Percentiles rank a stretch among this genome's conserved stretches.
Conservation (phyloP, 1,140 invertebrate genomes). For the Acromyrmex echinatior region DNA sequence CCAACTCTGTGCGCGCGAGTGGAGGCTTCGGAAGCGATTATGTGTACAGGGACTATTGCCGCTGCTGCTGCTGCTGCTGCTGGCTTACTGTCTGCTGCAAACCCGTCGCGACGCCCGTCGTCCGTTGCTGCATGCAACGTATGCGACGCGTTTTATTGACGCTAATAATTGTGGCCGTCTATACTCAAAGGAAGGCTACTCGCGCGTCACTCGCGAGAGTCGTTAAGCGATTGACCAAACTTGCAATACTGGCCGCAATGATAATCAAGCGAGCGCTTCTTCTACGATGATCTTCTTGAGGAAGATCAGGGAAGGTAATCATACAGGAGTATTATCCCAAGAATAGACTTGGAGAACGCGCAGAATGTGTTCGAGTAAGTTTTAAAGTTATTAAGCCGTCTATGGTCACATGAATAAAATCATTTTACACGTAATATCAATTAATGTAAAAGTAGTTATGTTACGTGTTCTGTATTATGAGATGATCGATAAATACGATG, state of each 20-base stretch:
- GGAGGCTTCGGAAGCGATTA: conserved; percentile 56
- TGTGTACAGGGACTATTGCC: not conserved
- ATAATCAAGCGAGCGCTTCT: not conserved
- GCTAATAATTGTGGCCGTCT: conserved; percentile 56
- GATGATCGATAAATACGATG: not conserved
- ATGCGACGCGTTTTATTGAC: conserved; percentile 63
- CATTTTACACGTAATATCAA: conserved; percentile 7
- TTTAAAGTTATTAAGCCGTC: not conserved
- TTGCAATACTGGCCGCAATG: not conserved
- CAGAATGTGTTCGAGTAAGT: not conserved
- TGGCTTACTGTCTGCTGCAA: not conserved
- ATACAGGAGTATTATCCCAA: not conserved
- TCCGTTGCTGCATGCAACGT: not conserved
- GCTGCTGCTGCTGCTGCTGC: conserved; percentile 1
- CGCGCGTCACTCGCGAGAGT: conserved; percentile 18
- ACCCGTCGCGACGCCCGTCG: not conserved
- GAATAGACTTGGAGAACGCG: conserved; percentile 7
- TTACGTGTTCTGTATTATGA: no score
- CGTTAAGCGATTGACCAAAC: conserved; percentile 45
- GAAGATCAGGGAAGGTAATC: conserved; percentile 39
- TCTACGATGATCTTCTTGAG: not conserved
- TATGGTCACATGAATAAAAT: not conserved
- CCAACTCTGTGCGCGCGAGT: conserved; percentile 31
- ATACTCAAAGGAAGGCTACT: conserved; percentile 42
- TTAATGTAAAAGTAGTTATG: not conserved